Evolutionary conservation across 2,888 invertebrate species (phyloP).

Genomic region (Ectemnius cavifrons): DNA sequence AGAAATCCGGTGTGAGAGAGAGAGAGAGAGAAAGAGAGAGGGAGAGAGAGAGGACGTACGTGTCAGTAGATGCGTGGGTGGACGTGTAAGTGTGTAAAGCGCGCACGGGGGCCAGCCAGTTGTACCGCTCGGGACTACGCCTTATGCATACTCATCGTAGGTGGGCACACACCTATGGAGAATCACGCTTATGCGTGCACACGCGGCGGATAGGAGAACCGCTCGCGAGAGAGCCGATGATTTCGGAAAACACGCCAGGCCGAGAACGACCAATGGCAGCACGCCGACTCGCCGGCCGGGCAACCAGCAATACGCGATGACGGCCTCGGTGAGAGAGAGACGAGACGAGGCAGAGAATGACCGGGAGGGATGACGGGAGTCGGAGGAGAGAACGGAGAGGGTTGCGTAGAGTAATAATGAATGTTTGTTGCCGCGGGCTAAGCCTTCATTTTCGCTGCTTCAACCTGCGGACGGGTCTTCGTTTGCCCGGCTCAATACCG

Average conservation of each 20-base stretch:
- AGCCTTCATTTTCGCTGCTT: conserved; percentile 67
- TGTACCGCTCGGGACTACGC: conserved; percentile 44
- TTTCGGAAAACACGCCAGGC: conserved; percentile 69
- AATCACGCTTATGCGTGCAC: conserved; percentile 48
- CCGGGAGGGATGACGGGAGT: conserved; percentile 57
- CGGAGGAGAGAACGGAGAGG: conserved; percentile 56
- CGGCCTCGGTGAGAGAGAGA: conserved; percentile 63
- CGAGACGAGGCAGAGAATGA: conserved; percentile 54
- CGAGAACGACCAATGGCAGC: conserved; percentile 64
- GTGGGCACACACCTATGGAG: conserved; percentile 33
- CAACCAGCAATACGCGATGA: conserved; percentile 66
- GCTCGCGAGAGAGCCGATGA: conserved; percentile 65
- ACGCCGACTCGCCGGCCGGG: conserved; percentile 56
- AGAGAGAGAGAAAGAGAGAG: no score
- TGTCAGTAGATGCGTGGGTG: conserved; percentile 21
- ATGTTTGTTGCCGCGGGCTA: conserved; percentile 68
- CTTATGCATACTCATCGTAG: conserved; percentile 59
- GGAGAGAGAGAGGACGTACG: conserved; percentile 22
- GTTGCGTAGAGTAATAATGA: conserved; percentile 68
- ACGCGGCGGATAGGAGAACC: conserved; percentile 35
- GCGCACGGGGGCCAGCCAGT: not conserved
- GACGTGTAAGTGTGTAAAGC: conserved; percentile 38
- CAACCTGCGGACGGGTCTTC: conserved; percentile 51
- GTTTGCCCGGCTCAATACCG: conserved; percentile 30
- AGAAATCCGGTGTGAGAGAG: no score